Base-by-base conservation (phyloP, 2,113 vertebrate genomes). In the Forbesichthys agassizii region DNA sequence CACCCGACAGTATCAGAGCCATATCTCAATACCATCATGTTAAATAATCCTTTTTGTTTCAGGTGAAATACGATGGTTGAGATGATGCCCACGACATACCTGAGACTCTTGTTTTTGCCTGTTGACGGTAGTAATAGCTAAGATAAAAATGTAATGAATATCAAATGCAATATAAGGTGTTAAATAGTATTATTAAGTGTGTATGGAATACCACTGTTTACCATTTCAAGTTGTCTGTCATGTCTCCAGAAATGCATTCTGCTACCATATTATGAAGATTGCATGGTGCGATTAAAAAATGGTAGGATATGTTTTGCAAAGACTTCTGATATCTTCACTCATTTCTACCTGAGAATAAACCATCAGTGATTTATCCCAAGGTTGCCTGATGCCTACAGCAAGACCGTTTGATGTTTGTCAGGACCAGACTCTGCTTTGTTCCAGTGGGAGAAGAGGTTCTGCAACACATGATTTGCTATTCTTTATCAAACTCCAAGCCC, bases 341-440 rank as follows among this genome's bases (percentile, higher is more conserved):
- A 5, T 68, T 72, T 79, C 62, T 78, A 73, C 74, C 81, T 83
- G 69, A 78, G 75, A 61, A 86, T 47, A 73, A 78, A 61, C 65
- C 68, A 57, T 64, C 74, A 69, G 72, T 77, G 68, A 75, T 85
- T 79, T 82, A 73, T 86, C 69, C 82, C 79, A 84, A 81, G 74
- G 87, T 83, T 87, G 61, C 73, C 64, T 54, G 67, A 69, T 76
- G 83, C 83, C 86, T 77, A 75, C 71, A 84, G 83, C 77, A 64
- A 84, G 46, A 59, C 69, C 65, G 84, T 90, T 90, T 90, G 88
- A 91, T 84, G 84, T 84, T 82, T 69, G 77, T 82, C 73, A 77
- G 78, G 67, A 86, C 78, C 69, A 74, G 84, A 73, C 69, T 75
- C 64, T 64, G 61, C 74, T 75, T 3, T 48, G 71, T 73, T 89